Evolutionary conservation across 2,888 invertebrate species (phyloP).

Genomic region (Odontothrips loti): DNA sequence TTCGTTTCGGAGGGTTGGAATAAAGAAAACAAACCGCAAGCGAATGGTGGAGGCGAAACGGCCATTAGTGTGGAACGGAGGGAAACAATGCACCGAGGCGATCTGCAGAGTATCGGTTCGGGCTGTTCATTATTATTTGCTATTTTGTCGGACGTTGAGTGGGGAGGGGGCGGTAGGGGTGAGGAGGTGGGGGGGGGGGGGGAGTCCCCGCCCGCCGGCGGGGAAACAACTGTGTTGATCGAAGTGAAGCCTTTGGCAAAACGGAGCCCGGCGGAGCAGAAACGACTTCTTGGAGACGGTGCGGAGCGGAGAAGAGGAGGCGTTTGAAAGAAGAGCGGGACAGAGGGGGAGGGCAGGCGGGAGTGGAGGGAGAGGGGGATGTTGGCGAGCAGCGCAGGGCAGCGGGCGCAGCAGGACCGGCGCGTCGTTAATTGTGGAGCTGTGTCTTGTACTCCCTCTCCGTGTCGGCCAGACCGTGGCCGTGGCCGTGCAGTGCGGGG

Average conservation of each 20-base stretch:
- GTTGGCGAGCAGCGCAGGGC: background rate
- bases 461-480: background rate
- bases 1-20: too few species aligned
- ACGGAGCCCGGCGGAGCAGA: background rate
- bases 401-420: too few species aligned
- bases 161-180: too few species aligned
- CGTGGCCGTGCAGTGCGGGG: background rate
- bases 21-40: too few species aligned
- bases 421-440: conserved; percentile 9
- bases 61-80: too few species aligned
- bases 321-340: background rate
- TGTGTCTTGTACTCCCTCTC: too few species aligned
- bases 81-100: too few species aligned
- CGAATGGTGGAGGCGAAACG: too few species aligned
- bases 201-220: background rate
- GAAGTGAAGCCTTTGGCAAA: background rate
- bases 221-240: background rate
- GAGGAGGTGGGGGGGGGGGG: too few species aligned
- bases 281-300: background rate
- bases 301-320: background rate
- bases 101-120: too few species aligned
- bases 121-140: too few species aligned
- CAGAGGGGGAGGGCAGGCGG: background rate
- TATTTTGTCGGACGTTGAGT: too few species aligned
- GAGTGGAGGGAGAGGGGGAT: background rate